Percentiles rank a stretch among this genome's conserved stretches.
Evolutionary conservation across 1,140 invertebrate genomes (phyloP).

Genomic region (Aphaenogaster ashmeadi): DNA sequence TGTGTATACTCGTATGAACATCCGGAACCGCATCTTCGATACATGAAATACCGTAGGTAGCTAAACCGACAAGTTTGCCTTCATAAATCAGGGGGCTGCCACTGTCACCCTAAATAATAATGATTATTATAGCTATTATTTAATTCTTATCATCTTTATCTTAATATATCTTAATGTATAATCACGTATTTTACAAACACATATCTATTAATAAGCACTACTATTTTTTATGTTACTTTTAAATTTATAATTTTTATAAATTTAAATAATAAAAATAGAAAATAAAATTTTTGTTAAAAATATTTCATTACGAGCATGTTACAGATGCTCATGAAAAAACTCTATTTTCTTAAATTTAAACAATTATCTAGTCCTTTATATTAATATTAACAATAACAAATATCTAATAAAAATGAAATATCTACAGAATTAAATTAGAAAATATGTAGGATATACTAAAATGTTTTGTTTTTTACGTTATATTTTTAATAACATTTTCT

Average conservation of each 20-base stretch:
- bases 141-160: not conserved
- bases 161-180: no score
- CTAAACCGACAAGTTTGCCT: conserved; percentile 22
- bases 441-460: not conserved
- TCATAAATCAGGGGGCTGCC: conserved; percentile 42
- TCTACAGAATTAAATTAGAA: not conserved
- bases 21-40: not conserved
- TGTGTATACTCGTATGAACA: conserved; percentile 1
- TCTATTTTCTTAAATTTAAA: not conserved
- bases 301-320: not conserved
- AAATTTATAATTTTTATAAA: conserved; percentile 1
- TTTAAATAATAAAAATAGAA: not conserved
- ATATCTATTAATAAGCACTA: not conserved
- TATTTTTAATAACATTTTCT: not conserved
- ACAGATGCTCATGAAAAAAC: not conserved
- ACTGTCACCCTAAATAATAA: conserved; percentile 36
- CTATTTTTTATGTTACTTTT: not conserved
- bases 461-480: not conserved
- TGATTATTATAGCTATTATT: not conserved
- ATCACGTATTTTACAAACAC: not conserved
- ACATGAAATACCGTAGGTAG: conserved; percentile 38
- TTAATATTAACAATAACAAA: not conserved
- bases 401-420: not conserved
- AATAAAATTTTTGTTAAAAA: not conserved
- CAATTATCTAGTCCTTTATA: no score